A percentile compares a stretch with the other conserved stretches of the same genome.
Evolutionary conservation across 2,797 vertebrate species (phyloP).

Genomic region (Lepilemur ruficaudatus): DNA sequence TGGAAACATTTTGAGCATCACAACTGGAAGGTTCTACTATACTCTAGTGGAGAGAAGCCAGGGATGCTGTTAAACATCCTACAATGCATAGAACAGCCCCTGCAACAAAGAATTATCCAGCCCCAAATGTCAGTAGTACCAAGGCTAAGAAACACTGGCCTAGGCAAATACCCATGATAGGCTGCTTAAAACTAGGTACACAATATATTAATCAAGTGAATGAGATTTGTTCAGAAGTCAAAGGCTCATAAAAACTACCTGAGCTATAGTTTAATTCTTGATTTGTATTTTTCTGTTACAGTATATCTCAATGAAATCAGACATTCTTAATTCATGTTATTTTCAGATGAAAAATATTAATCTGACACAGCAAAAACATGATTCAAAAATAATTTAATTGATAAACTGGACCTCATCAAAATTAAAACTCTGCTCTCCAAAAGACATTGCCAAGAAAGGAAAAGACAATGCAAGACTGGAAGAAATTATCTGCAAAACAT

Average conservation of each 20-base stretch:
- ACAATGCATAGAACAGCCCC: background rate
- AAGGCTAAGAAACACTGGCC: background rate
- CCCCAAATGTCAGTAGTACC: background rate
- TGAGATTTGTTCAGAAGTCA: background rate
- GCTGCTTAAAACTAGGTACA: background rate
- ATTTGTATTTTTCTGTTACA: background rate
- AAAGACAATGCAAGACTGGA: background rate
- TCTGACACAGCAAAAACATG: background rate
- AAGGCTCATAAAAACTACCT: background rate
- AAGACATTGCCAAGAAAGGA: background rate
- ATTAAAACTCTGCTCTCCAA: background rate
- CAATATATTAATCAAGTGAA: background rate
- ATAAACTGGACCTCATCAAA: background rate
- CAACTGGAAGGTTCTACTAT: background rate
- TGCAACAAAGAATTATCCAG: background rate
- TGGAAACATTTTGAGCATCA: background rate
- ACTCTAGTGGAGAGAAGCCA: background rate
- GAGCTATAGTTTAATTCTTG: background rate
- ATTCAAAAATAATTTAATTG: background rate
- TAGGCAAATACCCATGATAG: background rate
- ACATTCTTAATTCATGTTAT: background rate
- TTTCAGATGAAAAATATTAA: conserved; percentile 11
- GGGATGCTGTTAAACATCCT: background rate
- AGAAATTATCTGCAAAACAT: background rate
- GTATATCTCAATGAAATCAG: background rate